These are phyloP conservation scores for Nyctibius grandis DNA, from an alignment of 2,797 vertebrate species.

Conservation along the genomic window DNA sequence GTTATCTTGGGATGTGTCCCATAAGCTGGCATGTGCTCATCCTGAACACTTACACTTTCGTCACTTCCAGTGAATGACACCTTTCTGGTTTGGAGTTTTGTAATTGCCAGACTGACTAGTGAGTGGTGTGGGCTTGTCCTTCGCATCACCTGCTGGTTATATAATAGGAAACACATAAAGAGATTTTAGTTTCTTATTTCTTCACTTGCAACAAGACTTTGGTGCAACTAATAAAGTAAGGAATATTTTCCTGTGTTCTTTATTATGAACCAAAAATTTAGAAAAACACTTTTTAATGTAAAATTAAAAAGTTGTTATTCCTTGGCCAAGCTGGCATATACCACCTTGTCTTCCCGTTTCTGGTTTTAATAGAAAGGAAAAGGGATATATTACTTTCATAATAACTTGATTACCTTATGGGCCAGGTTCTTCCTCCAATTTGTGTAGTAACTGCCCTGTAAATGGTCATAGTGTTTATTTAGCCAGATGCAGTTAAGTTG, in stretches of 20 bases:
- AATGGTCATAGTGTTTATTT: slow-evolving; percentile 32
- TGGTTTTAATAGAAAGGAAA: slow-evolving; percentile 60
- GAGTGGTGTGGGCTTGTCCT: slow-evolving; percentile 6
- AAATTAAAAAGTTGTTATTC: slow-evolving; percentile 48
- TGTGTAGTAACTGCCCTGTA: neutral
- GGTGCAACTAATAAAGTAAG: slow-evolving; percentile 66
- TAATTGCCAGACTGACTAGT: neutral
- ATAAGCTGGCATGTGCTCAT: neutral
- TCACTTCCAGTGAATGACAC: neutral
- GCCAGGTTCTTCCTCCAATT: neutral
- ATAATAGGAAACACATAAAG: slow-evolving; percentile 67
- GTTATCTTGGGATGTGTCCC: neutral
- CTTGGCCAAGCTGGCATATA: slow-evolving; percentile 32
- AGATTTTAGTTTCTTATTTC: slow-evolving; percentile 63
- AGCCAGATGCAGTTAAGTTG: neutral
- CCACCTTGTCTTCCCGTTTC: slow-evolving; percentile 33
- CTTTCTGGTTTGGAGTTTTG: neutral
- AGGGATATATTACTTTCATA: slow-evolving; percentile 41
- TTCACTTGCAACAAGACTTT: slow-evolving; percentile 65
- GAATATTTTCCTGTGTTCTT: slow-evolving; percentile 57
- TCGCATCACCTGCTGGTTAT: slow-evolving; percentile 52
- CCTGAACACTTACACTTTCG: neutral
- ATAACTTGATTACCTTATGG: neutral
- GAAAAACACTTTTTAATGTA: slow-evolving; percentile 44
- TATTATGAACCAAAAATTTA: slow-evolving; percentile 51